Percentiles rank a stretch among this genome's conserved stretches.
Conservation (phyloP, 2,797 vertebrate genomes). For the Chrosomus eos region DNA sequence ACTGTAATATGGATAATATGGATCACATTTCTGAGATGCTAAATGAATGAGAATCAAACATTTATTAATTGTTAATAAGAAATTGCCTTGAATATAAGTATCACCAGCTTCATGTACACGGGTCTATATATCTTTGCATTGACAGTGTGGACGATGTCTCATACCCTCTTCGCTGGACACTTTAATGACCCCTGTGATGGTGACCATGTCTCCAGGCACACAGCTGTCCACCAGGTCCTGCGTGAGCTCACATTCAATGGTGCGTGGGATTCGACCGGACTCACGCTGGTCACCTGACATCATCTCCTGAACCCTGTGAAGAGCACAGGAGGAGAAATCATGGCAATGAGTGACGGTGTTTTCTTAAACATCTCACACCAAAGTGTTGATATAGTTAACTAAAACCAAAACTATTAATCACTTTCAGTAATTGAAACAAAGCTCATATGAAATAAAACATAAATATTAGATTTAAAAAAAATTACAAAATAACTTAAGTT, state of each 20-base stretch:
- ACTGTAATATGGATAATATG: background rate
- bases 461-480: background rate
- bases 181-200: slow-evolving; percentile 89
- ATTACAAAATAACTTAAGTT: background rate
- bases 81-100: background rate
- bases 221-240: slow-evolving; percentile 96
- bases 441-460: background rate
- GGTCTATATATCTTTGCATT: background rate
- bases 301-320: slow-evolving; percentile 90
- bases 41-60: background rate
- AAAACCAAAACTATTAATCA: background rate
- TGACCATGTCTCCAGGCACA: slow-evolving; percentile 93
- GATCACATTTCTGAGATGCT: background rate
- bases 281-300: slow-evolving; percentile 92
- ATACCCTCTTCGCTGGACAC: slow-evolving; percentile 91
- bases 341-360: background rate
- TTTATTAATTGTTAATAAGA: background rate
- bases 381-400: background rate
- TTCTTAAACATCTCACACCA: background rate
- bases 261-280: slow-evolving; percentile 93
- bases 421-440: background rate
- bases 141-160: background rate
- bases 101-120: background rate
- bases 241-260: slow-evolving; percentile 92
- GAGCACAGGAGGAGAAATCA: background rate